These are phyloP conservation scores for Chitala chitala DNA, from an alignment of 2,113 vertebrate genomes.

Conservation along the genomic window DNA sequence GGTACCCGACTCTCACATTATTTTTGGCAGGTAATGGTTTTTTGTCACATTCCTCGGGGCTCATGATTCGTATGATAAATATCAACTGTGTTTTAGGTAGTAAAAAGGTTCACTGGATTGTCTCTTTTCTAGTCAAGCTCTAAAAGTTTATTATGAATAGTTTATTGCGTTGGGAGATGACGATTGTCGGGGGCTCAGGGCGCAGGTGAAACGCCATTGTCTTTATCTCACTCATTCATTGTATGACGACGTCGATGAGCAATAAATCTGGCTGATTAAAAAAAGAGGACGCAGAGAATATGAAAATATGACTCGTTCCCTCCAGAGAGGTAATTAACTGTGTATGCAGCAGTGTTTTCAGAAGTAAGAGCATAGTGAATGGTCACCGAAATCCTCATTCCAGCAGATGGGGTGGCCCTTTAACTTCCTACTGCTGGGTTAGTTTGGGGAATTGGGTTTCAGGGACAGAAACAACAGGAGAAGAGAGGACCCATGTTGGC, in stretches of 20 bases:
- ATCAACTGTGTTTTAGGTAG: background rate
- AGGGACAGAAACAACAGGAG: no score
- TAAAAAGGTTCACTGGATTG: background rate
- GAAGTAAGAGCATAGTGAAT: background rate
- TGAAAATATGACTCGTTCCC: background rate
- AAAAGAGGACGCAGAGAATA: background rate
- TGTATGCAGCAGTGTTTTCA: no score
- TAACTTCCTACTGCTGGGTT: no score
- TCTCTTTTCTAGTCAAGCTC: background rate
- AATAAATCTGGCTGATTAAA: background rate
- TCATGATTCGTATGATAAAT: no score
- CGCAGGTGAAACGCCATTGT: background rate
- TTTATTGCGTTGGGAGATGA: background rate
- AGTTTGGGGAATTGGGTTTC: no score
- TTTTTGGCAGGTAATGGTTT: background rate
- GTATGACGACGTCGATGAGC: background rate
- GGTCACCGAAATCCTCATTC: background rate
- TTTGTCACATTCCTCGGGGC: background rate
- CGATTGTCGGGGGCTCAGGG: background rate
- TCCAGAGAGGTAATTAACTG: no score
- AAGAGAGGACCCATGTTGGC: no score
- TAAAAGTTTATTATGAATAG: background rate
- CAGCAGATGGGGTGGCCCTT: no score
- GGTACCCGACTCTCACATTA: background rate
- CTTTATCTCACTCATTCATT: background rate